Conservation (phyloP, 1,140 invertebrate species). For the Nasonia giraulti region DNA sequence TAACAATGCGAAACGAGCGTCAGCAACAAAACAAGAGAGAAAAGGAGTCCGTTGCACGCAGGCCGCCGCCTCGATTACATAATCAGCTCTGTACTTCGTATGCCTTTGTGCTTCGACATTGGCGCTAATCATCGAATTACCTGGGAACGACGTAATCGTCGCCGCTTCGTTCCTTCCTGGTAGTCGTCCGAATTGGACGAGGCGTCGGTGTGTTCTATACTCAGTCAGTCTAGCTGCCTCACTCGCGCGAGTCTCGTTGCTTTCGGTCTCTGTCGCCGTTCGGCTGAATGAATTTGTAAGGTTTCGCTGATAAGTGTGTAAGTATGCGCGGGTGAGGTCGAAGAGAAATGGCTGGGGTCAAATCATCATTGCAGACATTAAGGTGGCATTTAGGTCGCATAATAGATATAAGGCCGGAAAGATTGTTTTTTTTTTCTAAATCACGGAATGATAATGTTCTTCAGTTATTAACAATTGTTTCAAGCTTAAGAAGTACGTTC, state of each 20-base stretch:
- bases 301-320: neutral
- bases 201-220: neutral
- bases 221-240: neutral
- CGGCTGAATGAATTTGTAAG: neutral
- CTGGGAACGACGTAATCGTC: slow-evolving; percentile 51
- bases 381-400: too few relatives aligned
- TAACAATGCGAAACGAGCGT: too few relatives aligned
- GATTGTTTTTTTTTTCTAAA: too few relatives aligned
- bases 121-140: slow-evolving; percentile 69
- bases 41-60: neutral
- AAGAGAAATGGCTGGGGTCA: too few relatives aligned
- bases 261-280: neutral
- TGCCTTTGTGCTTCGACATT: slow-evolving; percentile 57
- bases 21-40: neutral
- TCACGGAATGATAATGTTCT: too few relatives aligned
- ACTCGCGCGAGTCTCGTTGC: neutral
- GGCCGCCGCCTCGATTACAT: neutral
- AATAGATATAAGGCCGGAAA: too few relatives aligned
- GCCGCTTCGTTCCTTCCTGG: neutral
- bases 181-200: neutral
- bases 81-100: neutral
- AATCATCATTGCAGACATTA: too few relatives aligned
- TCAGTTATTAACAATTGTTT: too few relatives aligned
- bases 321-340: too few relatives aligned
- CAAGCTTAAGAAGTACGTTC: too few relatives aligned